Conservation (phyloP, 2,888 invertebrate species). For the Caenorhabditis sp. region DNA sequence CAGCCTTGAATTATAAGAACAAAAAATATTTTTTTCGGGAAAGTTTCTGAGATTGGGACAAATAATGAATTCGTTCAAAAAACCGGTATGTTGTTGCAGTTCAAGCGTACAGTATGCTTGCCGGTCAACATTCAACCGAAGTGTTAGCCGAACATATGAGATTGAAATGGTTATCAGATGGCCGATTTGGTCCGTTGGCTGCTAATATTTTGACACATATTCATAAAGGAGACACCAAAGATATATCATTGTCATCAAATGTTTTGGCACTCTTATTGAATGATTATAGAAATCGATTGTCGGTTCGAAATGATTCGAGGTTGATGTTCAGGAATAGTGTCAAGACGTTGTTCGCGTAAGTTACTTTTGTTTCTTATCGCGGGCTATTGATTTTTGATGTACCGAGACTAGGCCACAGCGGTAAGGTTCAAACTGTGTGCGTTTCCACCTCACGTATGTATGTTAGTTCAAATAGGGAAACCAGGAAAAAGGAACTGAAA, state of each 20-base stretch:
- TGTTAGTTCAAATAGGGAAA: no score
- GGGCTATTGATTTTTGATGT: no score
- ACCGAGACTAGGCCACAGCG: no score
- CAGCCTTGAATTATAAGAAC: neutral
- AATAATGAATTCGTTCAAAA: no score
- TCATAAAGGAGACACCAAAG: slow-evolving; percentile 43
- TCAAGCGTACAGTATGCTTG: slow-evolving; percentile 56
- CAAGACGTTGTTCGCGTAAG: slow-evolving; percentile 49
- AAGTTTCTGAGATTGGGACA: no score
- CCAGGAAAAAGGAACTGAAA: no score
- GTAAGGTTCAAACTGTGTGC: no score
- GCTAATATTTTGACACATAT: slow-evolving; percentile 54
- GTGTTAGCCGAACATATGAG: slow-evolving; percentile 51
- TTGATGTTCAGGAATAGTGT: slow-evolving; percentile 55
- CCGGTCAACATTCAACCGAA: slow-evolving; percentile 44
- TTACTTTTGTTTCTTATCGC: neutral
- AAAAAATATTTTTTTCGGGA: neutral
- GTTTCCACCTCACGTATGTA: no score
- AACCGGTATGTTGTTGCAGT: slow-evolving; percentile 38
- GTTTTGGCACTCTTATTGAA: slow-evolving; percentile 49
- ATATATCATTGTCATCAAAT: slow-evolving; percentile 47
- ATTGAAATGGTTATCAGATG: slow-evolving; percentile 52
- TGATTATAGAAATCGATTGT: slow-evolving; percentile 55
- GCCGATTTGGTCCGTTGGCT: slow-evolving; percentile 48
- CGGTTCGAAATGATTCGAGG: slow-evolving; percentile 43